These are phyloP conservation scores for Galaxias olidus DNA, from an alignment of 2,797 vertebrate species.

Conservation along the genomic window DNA sequence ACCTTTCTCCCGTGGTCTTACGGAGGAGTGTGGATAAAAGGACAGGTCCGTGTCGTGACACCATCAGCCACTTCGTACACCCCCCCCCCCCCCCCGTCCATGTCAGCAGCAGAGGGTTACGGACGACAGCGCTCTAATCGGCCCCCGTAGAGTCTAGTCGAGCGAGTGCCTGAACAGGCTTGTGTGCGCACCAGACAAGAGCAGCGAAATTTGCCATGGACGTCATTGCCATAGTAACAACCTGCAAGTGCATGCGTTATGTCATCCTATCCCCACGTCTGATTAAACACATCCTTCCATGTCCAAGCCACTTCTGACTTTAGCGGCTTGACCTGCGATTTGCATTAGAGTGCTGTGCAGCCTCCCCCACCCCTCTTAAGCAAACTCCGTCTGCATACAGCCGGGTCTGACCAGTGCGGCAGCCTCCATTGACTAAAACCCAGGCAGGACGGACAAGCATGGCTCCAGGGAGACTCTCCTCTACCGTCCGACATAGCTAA, in stretches of 20 bases:
- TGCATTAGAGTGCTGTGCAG: too few relatives aligned
- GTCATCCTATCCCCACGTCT: background rate
- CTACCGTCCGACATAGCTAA: conserved; percentile 30
- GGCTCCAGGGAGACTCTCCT: conserved; percentile 16
- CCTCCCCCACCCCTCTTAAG: too few relatives aligned
- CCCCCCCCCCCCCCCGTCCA: too few relatives aligned
- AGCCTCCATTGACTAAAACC: background rate
- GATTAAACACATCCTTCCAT: background rate
- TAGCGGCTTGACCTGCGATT: too few relatives aligned
- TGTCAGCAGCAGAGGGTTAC: background rate
- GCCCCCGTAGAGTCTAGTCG: background rate
- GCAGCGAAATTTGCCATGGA: background rate
- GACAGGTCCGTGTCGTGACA: too few relatives aligned
- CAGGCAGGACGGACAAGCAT: conserved; percentile 10
- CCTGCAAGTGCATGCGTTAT: background rate
- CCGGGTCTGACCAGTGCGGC: conserved; percentile 14
- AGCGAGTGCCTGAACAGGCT: background rate
- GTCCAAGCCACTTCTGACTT: too few relatives aligned
- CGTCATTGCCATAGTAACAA: background rate
- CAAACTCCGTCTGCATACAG: background rate
- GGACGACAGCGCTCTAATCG: background rate
- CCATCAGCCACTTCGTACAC: too few relatives aligned
- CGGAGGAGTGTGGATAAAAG: too few relatives aligned
- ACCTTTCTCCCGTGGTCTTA: too few relatives aligned
- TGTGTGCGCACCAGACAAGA: conserved; percentile 12